These are phyloP conservation scores for Noctua pronuba DNA, from an alignment of 2,888 invertebrate genomes.

Conservation along the genomic window DNA sequence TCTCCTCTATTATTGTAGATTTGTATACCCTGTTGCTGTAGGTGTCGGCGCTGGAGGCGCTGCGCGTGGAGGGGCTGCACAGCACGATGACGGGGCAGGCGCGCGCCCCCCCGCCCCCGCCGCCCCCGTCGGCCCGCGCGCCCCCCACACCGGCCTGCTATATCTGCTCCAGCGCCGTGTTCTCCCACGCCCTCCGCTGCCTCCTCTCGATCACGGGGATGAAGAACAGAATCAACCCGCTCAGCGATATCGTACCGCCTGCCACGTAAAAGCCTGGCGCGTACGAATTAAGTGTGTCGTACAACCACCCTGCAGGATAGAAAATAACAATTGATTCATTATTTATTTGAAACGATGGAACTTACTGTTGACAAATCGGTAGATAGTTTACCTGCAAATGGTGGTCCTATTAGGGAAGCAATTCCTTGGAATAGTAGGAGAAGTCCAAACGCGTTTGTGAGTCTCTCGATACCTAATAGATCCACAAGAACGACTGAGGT, in stretches of 20 bases:
- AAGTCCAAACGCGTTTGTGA: conserved; percentile 99
- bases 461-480: conserved; percentile 96
- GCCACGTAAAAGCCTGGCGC: conserved; percentile 97
- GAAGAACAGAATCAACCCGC: conserved; percentile 96
- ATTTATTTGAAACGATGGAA: neutral
- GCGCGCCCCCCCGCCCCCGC: conserved; percentile 55
- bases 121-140: conserved; percentile 61
- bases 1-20: conserved; percentile 81
- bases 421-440: conserved; percentile 98
- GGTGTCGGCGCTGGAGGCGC: conserved; percentile 77
- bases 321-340: conserved; percentile 15
- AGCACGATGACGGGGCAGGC: conserved; percentile 83
- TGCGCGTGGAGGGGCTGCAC: conserved; percentile 84
- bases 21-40: conserved; percentile 88
- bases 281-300: conserved; percentile 94
- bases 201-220: conserved; percentile 93
- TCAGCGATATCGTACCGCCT: conserved; percentile 95
- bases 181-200: conserved; percentile 75
- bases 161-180: conserved; percentile 82
- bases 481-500: conserved; percentile 99
- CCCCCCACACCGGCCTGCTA: conserved; percentile 81
- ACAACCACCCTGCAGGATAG: conserved; percentile 93
- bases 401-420: conserved; percentile 97
- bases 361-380: neutral
- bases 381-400: conserved; percentile 94